Conservation (phyloP, 2,888 invertebrate genomes). For the Sminthurides aquaticus region DNA sequence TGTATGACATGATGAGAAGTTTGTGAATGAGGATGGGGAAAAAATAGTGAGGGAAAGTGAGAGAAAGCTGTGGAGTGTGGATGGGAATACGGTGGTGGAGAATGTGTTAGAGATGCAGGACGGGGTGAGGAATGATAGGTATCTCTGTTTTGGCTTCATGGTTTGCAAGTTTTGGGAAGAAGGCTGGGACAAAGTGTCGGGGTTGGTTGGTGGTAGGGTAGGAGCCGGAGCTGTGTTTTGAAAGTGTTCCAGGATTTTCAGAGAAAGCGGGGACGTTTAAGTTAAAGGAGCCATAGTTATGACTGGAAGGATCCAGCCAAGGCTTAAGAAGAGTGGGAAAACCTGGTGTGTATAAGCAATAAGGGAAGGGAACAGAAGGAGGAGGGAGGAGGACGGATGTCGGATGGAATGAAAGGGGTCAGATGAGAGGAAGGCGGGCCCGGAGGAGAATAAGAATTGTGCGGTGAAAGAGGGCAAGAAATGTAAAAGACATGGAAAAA, state of each 20-base stretch:
- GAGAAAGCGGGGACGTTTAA: too few relatives aligned
- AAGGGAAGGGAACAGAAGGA: too few relatives aligned
- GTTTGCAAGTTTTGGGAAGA: not conserved
- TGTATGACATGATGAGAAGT: not conserved
- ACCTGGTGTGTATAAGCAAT: too few relatives aligned
- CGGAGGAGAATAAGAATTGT: not conserved
- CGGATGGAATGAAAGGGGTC: slow-evolving; percentile 40
- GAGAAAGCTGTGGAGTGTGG: not conserved
- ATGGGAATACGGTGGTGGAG: too few relatives aligned
- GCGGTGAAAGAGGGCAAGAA: slow-evolving; percentile 11
- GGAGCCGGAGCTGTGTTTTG: too few relatives aligned
- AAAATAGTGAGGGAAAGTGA: not conserved
- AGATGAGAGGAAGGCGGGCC: slow-evolving; percentile 7
- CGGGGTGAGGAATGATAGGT: not conserved
- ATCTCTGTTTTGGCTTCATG: not conserved
- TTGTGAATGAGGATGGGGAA: not conserved
- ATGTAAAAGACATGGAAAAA: not conserved
- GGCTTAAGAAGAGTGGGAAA: too few relatives aligned
- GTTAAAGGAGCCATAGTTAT: too few relatives aligned
- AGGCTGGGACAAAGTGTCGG: not conserved
- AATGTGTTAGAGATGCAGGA: too few relatives aligned
- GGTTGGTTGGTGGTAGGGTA: not conserved
- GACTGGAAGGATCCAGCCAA: too few relatives aligned
- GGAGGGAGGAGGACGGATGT: slow-evolving; percentile 29
- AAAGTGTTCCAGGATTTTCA: too few relatives aligned